Evolutionary conservation across 2,888 invertebrate genomes (phyloP).

Genomic region (Atethmia centrago): DNA sequence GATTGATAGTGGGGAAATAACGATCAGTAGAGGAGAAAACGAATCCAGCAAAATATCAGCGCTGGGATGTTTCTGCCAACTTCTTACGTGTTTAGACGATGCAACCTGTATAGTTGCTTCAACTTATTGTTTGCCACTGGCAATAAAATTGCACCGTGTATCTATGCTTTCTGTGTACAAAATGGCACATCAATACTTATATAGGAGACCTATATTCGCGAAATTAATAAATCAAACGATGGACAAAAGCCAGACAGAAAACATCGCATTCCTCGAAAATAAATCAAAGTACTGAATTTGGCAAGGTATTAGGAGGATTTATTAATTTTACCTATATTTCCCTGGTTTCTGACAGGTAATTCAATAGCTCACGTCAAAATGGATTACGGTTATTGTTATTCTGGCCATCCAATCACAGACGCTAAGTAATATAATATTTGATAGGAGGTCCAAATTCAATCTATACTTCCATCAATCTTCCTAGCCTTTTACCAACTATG

Average conservation of each 20-base stretch:
- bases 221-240: conserved; percentile 8
- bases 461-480: too few relatives aligned
- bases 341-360: conserved; percentile 25
- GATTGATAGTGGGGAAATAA: too few relatives aligned
- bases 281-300: conserved; percentile 14
- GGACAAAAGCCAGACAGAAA: conserved; percentile 4
- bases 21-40: too few relatives aligned
- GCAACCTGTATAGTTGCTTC: too few relatives aligned
- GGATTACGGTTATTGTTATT: conserved; percentile 15
- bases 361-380: conserved; percentile 8
- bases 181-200: too few relatives aligned
- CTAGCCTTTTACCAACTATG: too few relatives aligned
- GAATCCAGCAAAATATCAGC: too few relatives aligned
- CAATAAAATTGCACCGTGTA: too few relatives aligned
- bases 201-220: too few relatives aligned
- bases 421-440: background rate
- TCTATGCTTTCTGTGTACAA: too few relatives aligned
- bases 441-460: background rate
- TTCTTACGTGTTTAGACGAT: background rate
- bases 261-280: conserved; percentile 12
- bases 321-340: background rate
- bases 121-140: too few relatives aligned
- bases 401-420: background rate
- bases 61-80: too few relatives aligned
- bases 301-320: background rate